A percentile compares a stretch with the other conserved stretches of the same genome.
Evolutionary conservation across 1,140 invertebrate species (phyloP).

Genomic region (Heliconius hewitsoni): DNA sequence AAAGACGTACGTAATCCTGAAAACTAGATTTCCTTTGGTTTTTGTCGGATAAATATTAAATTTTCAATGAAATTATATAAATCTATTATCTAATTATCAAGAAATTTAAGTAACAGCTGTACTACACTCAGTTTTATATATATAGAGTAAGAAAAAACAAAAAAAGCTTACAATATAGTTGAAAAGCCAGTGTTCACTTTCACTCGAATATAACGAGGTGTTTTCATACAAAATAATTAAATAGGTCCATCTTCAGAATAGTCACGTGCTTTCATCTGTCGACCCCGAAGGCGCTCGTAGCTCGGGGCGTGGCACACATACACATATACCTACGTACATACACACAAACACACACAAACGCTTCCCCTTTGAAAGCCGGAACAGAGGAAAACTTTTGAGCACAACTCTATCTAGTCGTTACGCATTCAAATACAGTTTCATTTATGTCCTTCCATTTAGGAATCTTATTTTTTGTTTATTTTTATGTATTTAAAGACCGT

Average conservation of each 20-base stretch:
- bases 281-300: conserved; percentile 58
- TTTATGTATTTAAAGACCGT: background rate
- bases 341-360: conserved; percentile 27
- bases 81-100: background rate
- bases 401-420: conserved; percentile 20
- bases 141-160: background rate
- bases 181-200: background rate
- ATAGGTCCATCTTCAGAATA: conserved; percentile 26
- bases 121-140: background rate
- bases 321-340: conserved; percentile 36
- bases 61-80: conserved; percentile 15
- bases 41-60: background rate
- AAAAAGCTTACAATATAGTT: background rate
- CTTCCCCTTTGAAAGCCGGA: conserved; percentile 40
- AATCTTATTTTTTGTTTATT: background rate
- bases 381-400: conserved; percentile 42
- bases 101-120: background rate
- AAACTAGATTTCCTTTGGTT: conserved; percentile 23
- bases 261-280: conserved; percentile 41
- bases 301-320: conserved; percentile 65
- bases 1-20: conserved; percentile 56
- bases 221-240: conserved; percentile 7
- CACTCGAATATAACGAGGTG: background rate
- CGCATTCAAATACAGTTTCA: conserved; percentile 21
- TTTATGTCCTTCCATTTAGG: conserved; percentile 14